These are phyloP conservation scores for Penaeus indicus DNA, from an alignment of 1,140 invertebrate genomes.

Conservation along the genomic window DNA sequence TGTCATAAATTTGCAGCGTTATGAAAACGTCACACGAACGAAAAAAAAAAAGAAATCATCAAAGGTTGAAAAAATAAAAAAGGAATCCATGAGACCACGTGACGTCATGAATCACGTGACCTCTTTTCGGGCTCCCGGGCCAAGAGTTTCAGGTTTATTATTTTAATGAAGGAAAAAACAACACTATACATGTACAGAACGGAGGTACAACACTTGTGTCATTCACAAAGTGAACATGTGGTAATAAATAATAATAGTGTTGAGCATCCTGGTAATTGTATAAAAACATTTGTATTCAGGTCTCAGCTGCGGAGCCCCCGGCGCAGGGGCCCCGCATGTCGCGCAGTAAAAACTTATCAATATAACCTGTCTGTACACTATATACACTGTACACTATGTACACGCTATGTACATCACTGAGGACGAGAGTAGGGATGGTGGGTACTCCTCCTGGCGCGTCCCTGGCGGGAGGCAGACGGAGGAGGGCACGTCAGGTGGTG, in stretches of 20 bases:
- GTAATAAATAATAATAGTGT: conserved; percentile 48
- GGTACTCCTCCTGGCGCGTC: neutral
- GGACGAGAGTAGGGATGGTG: conserved; percentile 30
- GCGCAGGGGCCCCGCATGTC: neutral
- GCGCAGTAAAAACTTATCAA: conserved; percentile 58
- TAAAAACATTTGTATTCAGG: conserved; percentile 20
- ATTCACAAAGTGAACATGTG: conserved; percentile 17
- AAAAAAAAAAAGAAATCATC: too few relatives aligned
- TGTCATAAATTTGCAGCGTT: too few relatives aligned
- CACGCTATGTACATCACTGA: conserved; percentile 50
- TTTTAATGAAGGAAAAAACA: conserved; percentile 62
- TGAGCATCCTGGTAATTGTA: conserved; percentile 40
- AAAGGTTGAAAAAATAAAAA: too few relatives aligned
- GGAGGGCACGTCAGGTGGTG: conserved; percentile 7
- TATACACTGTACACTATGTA: conserved; percentile 60
- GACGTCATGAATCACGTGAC: neutral
- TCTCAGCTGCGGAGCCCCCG: neutral
- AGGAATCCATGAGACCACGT: too few relatives aligned
- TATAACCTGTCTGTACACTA: conserved; percentile 57
- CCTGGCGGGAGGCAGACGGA: conserved; percentile 3
- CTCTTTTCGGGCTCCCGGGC: neutral
- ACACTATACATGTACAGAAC: conserved; percentile 55
- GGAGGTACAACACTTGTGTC: conserved; percentile 54
- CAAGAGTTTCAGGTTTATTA: neutral
- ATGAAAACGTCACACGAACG: too few relatives aligned